Percentiles rank a stretch among this genome's conserved stretches.
Evolutionary conservation across 1,140 invertebrate genomes (phyloP).

Genomic region (Orius laevigatus): DNA sequence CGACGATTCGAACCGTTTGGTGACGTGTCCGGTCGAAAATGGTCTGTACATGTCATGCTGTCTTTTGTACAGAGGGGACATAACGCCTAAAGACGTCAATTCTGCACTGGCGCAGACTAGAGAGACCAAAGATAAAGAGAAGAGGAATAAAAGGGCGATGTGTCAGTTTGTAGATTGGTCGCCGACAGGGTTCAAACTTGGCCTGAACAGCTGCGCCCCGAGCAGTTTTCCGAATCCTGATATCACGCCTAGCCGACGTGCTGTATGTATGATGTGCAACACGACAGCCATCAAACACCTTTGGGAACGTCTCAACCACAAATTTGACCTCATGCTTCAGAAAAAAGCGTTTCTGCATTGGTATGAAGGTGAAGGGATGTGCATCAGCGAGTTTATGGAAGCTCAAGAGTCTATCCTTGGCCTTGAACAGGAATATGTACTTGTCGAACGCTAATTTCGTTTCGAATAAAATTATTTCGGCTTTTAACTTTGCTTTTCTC

Average conservation of each 20-base stretch:
- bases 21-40: slow-evolving; percentile 33
- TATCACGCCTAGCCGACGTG: slow-evolving; percentile 21
- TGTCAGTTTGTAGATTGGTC: slow-evolving; percentile 41
- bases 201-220: too few relatives aligned
- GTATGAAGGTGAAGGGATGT: slow-evolving; percentile 76
- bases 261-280: slow-evolving; percentile 65
- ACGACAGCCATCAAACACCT: slow-evolving; percentile 68
- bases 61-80: slow-evolving; percentile 35
- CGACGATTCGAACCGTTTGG: slow-evolving; percentile 34
- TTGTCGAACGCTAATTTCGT: neutral
- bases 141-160: too few relatives aligned
- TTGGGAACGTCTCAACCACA: slow-evolving; percentile 61
- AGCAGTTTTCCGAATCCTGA: too few relatives aligned
- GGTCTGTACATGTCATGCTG: slow-evolving; percentile 43
- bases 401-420: slow-evolving; percentile 72
- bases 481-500: too few relatives aligned
- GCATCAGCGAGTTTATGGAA: slow-evolving; percentile 72
- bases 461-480: neutral
- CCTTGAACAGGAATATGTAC: slow-evolving; percentile 57
- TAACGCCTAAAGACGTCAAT: slow-evolving; percentile 44
- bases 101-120: slow-evolving; percentile 33
- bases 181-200: slow-evolving; percentile 27
- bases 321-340: slow-evolving; percentile 70
- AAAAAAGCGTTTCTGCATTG: slow-evolving; percentile 75
- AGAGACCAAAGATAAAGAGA: slow-evolving; percentile 26